Evolutionary conservation across 2,113 vertebrate genomes (phyloP), one percentile per base, ranked within the genome.

Genomic region (Crotalus tigris): DNA sequence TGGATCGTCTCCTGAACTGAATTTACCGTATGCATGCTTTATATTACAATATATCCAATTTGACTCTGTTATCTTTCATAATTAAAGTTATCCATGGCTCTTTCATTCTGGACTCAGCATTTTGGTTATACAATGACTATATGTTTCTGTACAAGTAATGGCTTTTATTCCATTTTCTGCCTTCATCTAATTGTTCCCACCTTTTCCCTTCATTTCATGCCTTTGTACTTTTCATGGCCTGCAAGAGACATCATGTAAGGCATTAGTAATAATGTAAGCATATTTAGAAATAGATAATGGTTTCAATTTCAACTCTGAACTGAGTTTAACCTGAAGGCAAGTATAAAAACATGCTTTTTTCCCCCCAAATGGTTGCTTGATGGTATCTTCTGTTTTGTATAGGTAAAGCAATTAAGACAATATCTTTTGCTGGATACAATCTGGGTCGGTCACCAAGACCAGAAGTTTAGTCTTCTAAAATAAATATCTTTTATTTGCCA

Each of bases 401-500:
- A 33, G 8, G 7, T n/a, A 24, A 1, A 89, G 6, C 93, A 92
- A 92, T 91, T 96, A 90, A 95, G 94, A 92, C 1, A 92, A 88
- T 81, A 94, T 3, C 4, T 54, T 54, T 54, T 11, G 53, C 53
- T 0, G 53, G 53, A 54, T 54, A 13, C 53, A 54, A 54, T 54
- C 49, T 51, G 8, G 49, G 8, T 51, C 8, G 8, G 49, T 51
- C 49, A 51, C 49, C 53, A 54, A 54, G 53, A 54, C 53, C 2
- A 54, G 2, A 13, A 12, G 53, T 3, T 54, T 54, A 13, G 12
- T 54, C 53, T 54, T 54, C 53, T 13, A 54, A 54, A 54, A 54
- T 54, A 54, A 92, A 88, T 81, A 94, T 3, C 2, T 93, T 19
- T 96, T 39, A 94, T 91, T 17, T 4, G 94, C 1, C 1, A 57